A percentile compares a stretch with the other conserved stretches of the same genome.
These are phyloP conservation scores for Apogon hyalosoma DNA, from an alignment of 2,797 vertebrate species.

Conservation along the genomic window DNA sequence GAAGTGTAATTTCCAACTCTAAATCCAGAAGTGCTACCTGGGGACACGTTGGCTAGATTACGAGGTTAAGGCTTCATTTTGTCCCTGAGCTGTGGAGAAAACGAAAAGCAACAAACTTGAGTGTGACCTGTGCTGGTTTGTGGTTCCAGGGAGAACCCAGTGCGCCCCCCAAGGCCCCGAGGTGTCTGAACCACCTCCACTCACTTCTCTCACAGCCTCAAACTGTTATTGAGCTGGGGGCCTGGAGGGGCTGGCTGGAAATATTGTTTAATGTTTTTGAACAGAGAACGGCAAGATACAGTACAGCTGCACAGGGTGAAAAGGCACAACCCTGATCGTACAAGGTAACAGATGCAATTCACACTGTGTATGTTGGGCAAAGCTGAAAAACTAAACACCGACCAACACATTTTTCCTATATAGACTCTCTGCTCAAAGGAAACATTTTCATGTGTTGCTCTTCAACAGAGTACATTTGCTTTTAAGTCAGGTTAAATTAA, in stretches of 20 bases:
- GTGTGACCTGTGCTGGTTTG: conserved; percentile 86
- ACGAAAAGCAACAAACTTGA: conserved; percentile 84
- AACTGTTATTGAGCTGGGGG: conserved; percentile 84
- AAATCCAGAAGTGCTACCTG: conserved; percentile 83
- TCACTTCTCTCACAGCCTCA: conserved; percentile 81
- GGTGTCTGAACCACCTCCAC: conserved; percentile 80
- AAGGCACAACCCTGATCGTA: conserved; percentile 67
- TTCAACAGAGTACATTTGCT: conserved; percentile 39
- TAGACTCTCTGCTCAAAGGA: conserved; percentile 32
- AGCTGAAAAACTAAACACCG: background rate
- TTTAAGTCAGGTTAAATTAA: conserved; percentile 61
- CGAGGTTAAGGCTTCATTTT: conserved; percentile 90
- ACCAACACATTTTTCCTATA: conserved; percentile 54
- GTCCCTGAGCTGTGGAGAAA: conserved; percentile 81
- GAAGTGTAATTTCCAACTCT: conserved; percentile 83
- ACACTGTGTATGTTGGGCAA: conserved; percentile 25
- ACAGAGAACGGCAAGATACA: conserved; percentile 71
- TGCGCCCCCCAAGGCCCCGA: conserved; percentile 78
- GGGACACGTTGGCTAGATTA: conserved; percentile 86
- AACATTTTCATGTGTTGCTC: conserved; percentile 19
- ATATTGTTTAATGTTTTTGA: conserved; percentile 83
- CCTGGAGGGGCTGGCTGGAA: conserved; percentile 81
- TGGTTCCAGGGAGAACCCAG: conserved; percentile 77
- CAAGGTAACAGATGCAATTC: conserved; percentile 51
- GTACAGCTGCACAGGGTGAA: conserved; percentile 68